A percentile compares a stretch with the other conserved stretches of the same genome.
Evolutionary conservation across 2,113 vertebrate genomes (phyloP).

Genomic region (Eptesicus fuscus): DNA sequence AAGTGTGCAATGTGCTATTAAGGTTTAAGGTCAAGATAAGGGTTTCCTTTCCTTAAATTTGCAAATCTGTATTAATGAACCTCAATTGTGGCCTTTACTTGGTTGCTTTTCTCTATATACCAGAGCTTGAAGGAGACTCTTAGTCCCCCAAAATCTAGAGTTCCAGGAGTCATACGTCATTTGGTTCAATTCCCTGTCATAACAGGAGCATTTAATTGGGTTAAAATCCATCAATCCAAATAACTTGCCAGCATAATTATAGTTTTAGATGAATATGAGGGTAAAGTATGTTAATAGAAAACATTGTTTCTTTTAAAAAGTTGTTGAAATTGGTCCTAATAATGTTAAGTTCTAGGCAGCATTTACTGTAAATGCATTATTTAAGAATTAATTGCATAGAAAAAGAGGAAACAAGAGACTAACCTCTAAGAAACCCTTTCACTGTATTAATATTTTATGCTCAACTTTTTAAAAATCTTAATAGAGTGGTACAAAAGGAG

Average conservation of each 20-base stretch:
- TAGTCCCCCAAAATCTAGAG: background rate
- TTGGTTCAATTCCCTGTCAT: background rate
- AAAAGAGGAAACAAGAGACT: background rate
- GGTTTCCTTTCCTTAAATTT: slow-evolving; percentile 58
- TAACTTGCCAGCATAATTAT: background rate
- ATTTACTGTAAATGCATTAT: background rate
- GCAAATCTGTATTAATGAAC: slow-evolving; percentile 61
- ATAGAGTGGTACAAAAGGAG: background rate
- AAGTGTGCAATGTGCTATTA: background rate
- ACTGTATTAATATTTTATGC: background rate
- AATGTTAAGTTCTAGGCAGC: background rate
- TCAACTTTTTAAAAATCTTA: background rate
- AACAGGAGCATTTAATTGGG: background rate
- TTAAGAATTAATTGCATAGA: slow-evolving; percentile 5
- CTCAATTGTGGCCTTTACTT: slow-evolving; percentile 31
- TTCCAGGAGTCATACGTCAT: background rate
- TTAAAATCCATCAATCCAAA: slow-evolving; percentile 7
- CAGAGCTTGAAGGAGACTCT: background rate
- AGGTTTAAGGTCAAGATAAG: slow-evolving; percentile 59
- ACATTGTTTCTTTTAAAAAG: background rate
- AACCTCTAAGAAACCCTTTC: background rate
- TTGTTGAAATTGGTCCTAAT: background rate
- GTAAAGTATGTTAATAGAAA: slow-evolving; percentile 17
- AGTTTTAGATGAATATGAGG: slow-evolving; percentile 1
- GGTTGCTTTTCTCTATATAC: background rate